Conservation (phyloP, 1,140 invertebrate genomes). For the Anoplolepis gracilipes region DNA sequence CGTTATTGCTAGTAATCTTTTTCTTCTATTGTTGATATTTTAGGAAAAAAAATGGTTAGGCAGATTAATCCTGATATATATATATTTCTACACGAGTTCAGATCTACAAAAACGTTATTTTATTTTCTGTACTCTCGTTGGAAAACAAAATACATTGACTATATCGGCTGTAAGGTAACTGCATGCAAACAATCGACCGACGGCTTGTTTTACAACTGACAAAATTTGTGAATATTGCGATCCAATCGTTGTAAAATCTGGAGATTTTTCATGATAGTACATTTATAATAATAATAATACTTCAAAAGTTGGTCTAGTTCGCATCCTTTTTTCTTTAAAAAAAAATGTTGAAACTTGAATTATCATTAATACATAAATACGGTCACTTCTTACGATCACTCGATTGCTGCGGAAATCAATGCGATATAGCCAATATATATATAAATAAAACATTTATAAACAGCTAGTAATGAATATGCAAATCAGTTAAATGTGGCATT, state of each 20-base stretch:
- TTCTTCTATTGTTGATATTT: neutral
- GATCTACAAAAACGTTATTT: conserved; percentile 16
- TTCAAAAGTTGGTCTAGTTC: conserved; percentile 57
- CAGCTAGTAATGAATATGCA: conserved; percentile 38
- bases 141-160: conserved; percentile 22
- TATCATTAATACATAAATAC: too few relatives aligned
- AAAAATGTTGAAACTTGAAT: conserved; percentile 16
- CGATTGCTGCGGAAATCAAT: conserved; percentile 50
- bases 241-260: neutral
- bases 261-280: conserved; percentile 19
- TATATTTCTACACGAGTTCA: neutral
- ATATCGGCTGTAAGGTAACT: neutral
- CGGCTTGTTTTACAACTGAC: neutral
- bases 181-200: conserved; percentile 3
- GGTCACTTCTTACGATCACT: conserved; percentile 71
- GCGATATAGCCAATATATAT: neutral
- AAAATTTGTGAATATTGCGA: neutral
- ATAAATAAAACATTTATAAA: conserved; percentile 41
- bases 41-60: neutral
- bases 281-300: conserved; percentile 60
- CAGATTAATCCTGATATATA: conserved; percentile 8
- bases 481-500: conserved; percentile 31
- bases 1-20: neutral
- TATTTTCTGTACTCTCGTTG: conserved; percentile 5
- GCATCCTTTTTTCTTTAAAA: conserved; percentile 28